phyloP scores from a whole-genome alignment of 2,888 invertebrate species.

The Gryllus longicercus region DNA sequence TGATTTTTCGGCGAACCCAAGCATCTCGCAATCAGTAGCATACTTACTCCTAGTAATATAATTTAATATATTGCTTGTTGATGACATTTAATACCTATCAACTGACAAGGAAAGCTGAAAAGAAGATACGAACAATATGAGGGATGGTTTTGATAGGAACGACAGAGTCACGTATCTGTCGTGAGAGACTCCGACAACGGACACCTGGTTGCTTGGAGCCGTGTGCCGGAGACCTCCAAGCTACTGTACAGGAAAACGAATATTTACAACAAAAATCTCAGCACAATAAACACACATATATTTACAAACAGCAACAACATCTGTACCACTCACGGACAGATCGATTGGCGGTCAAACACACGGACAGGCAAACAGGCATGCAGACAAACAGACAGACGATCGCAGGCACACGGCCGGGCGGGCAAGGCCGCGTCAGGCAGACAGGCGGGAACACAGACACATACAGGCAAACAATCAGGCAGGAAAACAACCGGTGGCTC shows the following conservation, averaged over 20 bases:
- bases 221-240: background rate
- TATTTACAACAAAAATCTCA: background rate
- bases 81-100: no score
- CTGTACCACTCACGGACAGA: background rate
- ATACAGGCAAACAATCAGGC: slow-evolving; percentile 17
- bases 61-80: no score
- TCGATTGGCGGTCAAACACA: background rate
- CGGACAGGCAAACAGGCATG: slow-evolving; percentile 17
- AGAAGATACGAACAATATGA: no score
- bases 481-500: background rate
- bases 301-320: background rate
- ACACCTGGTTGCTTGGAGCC: background rate
- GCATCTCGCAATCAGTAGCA: no score
- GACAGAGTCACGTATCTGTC: background rate
- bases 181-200: background rate
- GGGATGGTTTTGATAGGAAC: no score
- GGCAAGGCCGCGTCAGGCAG: slow-evolving; percentile 10
- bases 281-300: background rate
- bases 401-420: slow-evolving; percentile 3
- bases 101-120: no score
- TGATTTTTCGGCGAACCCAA: no score
- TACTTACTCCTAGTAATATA: no score
- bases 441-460: background rate
- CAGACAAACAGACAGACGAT: background rate
- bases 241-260: background rate